These are phyloP conservation scores for Parazoanthus swiftii DNA, from an alignment of 92 coral and sea anemone genomes.

Conservation along the genomic window DNA sequence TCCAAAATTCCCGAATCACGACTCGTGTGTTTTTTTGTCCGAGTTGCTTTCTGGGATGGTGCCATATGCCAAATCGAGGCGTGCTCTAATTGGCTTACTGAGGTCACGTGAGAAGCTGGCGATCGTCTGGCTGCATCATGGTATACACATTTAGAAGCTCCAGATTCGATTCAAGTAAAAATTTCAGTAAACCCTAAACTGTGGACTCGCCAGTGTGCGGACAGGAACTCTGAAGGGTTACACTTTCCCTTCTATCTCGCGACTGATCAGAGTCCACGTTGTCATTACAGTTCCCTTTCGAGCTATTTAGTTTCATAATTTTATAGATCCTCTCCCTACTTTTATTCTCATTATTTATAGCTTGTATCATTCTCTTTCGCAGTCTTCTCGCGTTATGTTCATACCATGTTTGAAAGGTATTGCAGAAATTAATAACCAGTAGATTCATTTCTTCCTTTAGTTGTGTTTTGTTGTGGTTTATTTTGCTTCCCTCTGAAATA, in stretches of 20 bases:
- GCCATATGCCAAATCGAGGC: too few relatives aligned
- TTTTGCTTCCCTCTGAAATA: neutral
- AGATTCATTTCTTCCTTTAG: conserved; percentile 26
- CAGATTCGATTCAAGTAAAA: neutral
- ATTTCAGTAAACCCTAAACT: too few relatives aligned
- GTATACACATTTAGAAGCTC: too few relatives aligned
- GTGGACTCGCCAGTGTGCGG: neutral
- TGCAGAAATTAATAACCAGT: neutral
- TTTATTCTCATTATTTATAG: neutral
- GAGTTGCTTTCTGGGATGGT: too few relatives aligned
- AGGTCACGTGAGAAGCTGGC: too few relatives aligned
- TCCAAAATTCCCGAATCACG: too few relatives aligned
- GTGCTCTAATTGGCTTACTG: too few relatives aligned
- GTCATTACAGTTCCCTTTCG: neutral
- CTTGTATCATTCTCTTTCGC: neutral
- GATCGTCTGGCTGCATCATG: too few relatives aligned
- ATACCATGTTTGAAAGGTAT: neutral
- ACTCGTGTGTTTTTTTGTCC: too few relatives aligned
- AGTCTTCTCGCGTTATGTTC: neutral
- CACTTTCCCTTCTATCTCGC: neutral
- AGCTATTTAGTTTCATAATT: neutral
- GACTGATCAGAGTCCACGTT: neutral
- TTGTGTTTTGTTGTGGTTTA: neutral
- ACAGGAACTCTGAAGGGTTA: neutral
- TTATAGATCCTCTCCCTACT: neutral